phyloP scores from a whole-genome alignment of 2,113 vertebrate genomes.

The Engraulis encrasicolus region DNA sequence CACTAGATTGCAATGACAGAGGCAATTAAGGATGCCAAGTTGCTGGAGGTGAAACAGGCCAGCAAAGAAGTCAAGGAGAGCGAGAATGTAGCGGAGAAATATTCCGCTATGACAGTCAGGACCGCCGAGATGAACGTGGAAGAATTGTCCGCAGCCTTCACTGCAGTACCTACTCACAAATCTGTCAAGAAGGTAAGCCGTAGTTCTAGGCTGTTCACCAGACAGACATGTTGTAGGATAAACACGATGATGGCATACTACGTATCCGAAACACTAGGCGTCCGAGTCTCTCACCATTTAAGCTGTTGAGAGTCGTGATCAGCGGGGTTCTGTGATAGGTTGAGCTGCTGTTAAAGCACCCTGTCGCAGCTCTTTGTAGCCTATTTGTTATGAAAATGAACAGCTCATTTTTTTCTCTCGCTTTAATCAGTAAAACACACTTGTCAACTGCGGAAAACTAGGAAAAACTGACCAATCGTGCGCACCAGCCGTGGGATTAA shows the following conservation, averaged over 20 bases:
- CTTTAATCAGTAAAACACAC: not conserved
- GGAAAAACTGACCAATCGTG: not conserved
- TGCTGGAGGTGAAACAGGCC: conserved; percentile 79
- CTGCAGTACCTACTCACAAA: conserved; percentile 76
- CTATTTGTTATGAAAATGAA: not conserved
- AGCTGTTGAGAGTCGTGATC: conserved; percentile 33
- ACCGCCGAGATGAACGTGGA: conserved; percentile 78
- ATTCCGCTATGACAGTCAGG: conserved; percentile 77
- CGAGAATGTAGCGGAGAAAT: conserved; percentile 81
- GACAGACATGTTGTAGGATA: conserved; percentile 11
- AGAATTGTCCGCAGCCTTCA: conserved; percentile 77
- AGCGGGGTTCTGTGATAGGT: conserved; percentile 7
- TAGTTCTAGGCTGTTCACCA: conserved; percentile 13
- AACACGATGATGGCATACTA: conserved; percentile 20
- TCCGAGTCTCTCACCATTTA: not conserved
- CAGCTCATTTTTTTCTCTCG: not conserved
- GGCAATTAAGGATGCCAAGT: conserved; percentile 55
- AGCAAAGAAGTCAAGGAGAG: conserved; percentile 83
- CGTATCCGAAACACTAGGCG: conserved; percentile 22
- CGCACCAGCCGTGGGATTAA: not conserved
- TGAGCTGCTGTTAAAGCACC: not conserved
- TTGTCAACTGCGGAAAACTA: not conserved
- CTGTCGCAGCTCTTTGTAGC: not conserved
- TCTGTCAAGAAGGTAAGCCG: conserved; percentile 80
- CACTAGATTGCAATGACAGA: conserved; percentile 64